Conservation (phyloP, 2,797 vertebrate species). For the Champsocephalus gunnari region DNA sequence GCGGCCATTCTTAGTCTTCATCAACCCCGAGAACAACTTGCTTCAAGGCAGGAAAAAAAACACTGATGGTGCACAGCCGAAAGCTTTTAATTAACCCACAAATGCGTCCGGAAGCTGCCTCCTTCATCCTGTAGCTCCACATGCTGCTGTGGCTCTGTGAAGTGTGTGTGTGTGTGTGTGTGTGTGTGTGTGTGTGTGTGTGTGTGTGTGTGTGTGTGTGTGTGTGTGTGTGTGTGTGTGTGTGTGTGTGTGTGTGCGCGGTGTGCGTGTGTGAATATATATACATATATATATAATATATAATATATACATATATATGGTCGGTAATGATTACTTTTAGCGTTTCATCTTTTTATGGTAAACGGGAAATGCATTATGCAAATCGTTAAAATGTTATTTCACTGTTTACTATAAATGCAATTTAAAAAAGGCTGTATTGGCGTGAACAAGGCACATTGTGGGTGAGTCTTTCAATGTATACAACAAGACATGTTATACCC, state of each 20-base stretch:
- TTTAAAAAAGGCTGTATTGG: too few relatives aligned
- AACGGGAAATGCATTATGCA: too few relatives aligned
- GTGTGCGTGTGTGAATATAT: background rate
- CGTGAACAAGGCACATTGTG: too few relatives aligned
- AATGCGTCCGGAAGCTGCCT: conserved; percentile 34
- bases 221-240: background rate
- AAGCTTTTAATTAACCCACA: background rate
- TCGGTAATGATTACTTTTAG: too few relatives aligned
- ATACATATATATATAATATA: too few relatives aligned
- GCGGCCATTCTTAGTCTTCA: conserved; percentile 63
- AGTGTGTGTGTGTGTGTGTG: background rate
- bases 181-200: background rate
- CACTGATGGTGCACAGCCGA: accelerated
- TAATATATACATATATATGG: too few relatives aligned
- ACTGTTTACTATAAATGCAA: too few relatives aligned
- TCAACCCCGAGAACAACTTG: background rate
- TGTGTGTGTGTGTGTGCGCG: background rate
- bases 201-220: background rate
- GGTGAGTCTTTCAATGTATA: too few relatives aligned
- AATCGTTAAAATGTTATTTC: too few relatives aligned
- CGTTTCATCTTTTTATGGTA: too few relatives aligned
- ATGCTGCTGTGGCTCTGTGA: conserved; percentile 10
- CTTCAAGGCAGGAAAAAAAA: background rate
- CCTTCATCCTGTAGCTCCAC: background rate
- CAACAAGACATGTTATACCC: too few relatives aligned